These are phyloP conservation scores for Halotydeus destructor DNA, from an alignment of 1,140 invertebrate species.

Conservation along the genomic window DNA sequence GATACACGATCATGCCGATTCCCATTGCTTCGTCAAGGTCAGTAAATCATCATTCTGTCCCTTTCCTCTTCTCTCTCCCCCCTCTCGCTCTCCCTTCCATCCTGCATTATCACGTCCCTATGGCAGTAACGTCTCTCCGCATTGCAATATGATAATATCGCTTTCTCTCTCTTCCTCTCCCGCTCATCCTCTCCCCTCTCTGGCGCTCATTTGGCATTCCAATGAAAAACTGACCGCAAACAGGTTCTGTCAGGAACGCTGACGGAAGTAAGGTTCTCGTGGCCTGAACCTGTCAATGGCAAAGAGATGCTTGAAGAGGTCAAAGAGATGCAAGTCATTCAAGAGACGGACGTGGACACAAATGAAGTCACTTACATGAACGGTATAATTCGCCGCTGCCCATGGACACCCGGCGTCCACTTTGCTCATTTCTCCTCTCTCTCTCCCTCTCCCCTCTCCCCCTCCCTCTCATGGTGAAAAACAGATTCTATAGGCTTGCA, in stretches of 20 bases:
- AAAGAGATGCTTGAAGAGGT: slow-evolving; percentile 22
- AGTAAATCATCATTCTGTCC: too few relatives aligned
- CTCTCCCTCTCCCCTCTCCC: background rate
- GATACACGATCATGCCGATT: slow-evolving; percentile 87
- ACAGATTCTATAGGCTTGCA: slow-evolving; percentile 80
- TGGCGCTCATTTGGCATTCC: too few relatives aligned
- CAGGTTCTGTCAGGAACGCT: slow-evolving; percentile 32
- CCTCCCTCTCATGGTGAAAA: background rate
- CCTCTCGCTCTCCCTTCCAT: too few relatives aligned
- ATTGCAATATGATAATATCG: too few relatives aligned
- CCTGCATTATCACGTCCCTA: too few relatives aligned
- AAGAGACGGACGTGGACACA: slow-evolving; percentile 36
- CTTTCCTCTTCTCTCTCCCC: too few relatives aligned
- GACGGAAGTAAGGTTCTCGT: slow-evolving; percentile 43
- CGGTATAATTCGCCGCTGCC: slow-evolving; percentile 36
- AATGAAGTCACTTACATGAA: slow-evolving; percentile 87
- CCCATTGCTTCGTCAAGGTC: slow-evolving; percentile 93
- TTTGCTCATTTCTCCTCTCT: background rate
- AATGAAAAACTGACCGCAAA: too few relatives aligned
- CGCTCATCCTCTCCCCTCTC: too few relatives aligned
- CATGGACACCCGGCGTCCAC: background rate
- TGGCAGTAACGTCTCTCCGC: too few relatives aligned
- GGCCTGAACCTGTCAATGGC: slow-evolving; percentile 33
- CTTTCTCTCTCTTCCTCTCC: too few relatives aligned
- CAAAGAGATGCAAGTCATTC: slow-evolving; percentile 32